phyloP scores from a whole-genome alignment of 2,888 invertebrate species.

The Nemapogon koenigi region DNA sequence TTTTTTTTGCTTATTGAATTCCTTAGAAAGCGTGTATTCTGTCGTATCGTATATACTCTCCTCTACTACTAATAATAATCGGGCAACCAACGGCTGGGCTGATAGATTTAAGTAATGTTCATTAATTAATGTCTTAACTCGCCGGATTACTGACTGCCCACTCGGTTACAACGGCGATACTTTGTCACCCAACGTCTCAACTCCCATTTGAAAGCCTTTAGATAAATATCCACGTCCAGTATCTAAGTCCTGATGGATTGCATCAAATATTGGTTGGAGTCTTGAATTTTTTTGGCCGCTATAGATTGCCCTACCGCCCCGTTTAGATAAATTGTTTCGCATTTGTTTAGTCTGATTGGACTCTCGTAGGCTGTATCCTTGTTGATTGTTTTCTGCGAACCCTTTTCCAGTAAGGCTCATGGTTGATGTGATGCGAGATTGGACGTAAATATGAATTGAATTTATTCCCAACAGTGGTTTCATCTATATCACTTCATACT shows the following conservation, averaged over 20 bases:
- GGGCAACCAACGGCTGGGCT: too few species aligned
- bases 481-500: too few species aligned
- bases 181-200: conserved; percentile 28
- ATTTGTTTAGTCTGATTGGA: conserved; percentile 58
- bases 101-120: conserved; percentile 52
- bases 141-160: conserved; percentile 37
- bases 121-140: conserved; percentile 42
- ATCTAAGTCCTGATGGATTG: background rate
- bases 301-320: background rate
- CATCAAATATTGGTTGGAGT: background rate
- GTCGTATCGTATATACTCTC: too few species aligned
- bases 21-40: too few species aligned
- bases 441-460: conserved; percentile 31
- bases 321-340: conserved; percentile 17
- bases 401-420: conserved; percentile 36
- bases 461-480: too few species aligned
- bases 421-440: conserved; percentile 12
- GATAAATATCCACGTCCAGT: background rate
- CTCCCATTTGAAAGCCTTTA: background rate
- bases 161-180: conserved; percentile 33
- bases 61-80: too few species aligned
- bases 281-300: background rate
- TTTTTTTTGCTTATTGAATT: too few species aligned
- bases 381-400: conserved; percentile 56
- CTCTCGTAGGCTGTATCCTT: conserved; percentile 39